Base-by-base conservation (phyloP, 2,797 vertebrate species). In the Natrix natrix region DNA sequence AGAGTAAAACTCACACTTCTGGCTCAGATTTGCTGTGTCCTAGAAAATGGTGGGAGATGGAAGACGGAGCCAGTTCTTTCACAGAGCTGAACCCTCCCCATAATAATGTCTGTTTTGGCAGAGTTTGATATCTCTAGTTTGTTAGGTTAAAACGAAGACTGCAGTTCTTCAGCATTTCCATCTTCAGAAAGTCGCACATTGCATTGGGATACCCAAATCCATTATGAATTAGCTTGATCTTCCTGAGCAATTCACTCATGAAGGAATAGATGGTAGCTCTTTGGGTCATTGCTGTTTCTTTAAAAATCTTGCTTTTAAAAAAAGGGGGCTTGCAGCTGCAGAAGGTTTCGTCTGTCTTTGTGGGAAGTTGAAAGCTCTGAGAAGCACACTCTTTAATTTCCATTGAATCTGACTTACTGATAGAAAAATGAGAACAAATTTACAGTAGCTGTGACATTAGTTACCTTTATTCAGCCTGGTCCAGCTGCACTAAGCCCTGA, bases 401-500 rank as follows among this genome's bases (percentile, higher is more conserved):
- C 97, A 98, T 98, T 98, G 96, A 97, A 97, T 98, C 97, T 91
- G 96, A 98, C 97, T 98, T 98, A 98, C 98, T 98, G 98, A 98
- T 98, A 97, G 97, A 97, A 98, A 97, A 96, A 96, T 83, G 96
- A 96, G 97, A 96, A 97, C 96, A 97, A 98, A 98, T 98, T 98
- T 98, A 98, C 99, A 98, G 99, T 98, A 99, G 98, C 98, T 97
- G 97, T 98, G 98, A 98, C 98, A 98, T 98, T 97, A 95, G 98
- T 98, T 99, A 98, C 98, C 98, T 99, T 98, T 98, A 98, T 98
- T 98, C 98, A 98, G 98, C 98, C 96, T 95, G 96, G 98, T 98
- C 98, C 99, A 99, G 98, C 98, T 99, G 99, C 98, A 98, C 95
- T 91, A 96, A 98, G 98, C 98, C 99, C 99, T 99, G 98, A 98